A percentile compares a stretch with the other conserved stretches of the same genome.
Evolutionary conservation across 2,888 invertebrate species (phyloP).

Genomic region (Alitta virens): DNA sequence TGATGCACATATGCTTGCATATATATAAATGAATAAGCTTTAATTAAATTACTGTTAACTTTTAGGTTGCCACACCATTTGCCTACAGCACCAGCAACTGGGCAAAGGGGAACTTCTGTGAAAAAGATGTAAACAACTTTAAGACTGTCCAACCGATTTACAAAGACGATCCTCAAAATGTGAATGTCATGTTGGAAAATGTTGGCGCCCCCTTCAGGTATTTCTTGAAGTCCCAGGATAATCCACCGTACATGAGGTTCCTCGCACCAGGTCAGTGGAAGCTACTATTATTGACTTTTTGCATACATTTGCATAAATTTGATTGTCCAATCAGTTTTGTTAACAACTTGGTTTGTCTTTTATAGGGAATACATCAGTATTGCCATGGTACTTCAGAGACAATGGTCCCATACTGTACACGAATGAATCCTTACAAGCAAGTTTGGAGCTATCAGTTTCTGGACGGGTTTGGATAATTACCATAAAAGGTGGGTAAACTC

Average conservation of each 20-base stretch:
- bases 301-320: too few relatives aligned
- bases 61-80: constrained; percentile 39
- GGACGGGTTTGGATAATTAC: constrained; percentile 29
- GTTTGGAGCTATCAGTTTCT: constrained; percentile 17
- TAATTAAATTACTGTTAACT: too few relatives aligned
- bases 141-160: constrained; percentile 23
- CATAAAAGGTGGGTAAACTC: constrained; percentile 25
- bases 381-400: constrained; percentile 34
- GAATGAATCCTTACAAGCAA: constrained; percentile 23
- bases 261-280: constrained; percentile 18
- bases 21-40: too few relatives aligned
- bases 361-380: constrained; percentile 46
- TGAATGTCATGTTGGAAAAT: constrained; percentile 21
- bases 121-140: constrained; percentile 28
- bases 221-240: constrained; percentile 34
- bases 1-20: too few relatives aligned
- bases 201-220: constrained; percentile 31
- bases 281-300: background rate
- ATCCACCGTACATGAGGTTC: constrained; percentile 42
- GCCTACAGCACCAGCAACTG: constrained; percentile 29
- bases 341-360: background rate
- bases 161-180: constrained; percentile 18
- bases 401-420: constrained; percentile 25
- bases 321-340: too few relatives aligned
- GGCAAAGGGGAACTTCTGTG: constrained; percentile 27